Base-by-base conservation (phyloP, 2,113 vertebrate species). In the Psilopsiagon aurifrons region DNA sequence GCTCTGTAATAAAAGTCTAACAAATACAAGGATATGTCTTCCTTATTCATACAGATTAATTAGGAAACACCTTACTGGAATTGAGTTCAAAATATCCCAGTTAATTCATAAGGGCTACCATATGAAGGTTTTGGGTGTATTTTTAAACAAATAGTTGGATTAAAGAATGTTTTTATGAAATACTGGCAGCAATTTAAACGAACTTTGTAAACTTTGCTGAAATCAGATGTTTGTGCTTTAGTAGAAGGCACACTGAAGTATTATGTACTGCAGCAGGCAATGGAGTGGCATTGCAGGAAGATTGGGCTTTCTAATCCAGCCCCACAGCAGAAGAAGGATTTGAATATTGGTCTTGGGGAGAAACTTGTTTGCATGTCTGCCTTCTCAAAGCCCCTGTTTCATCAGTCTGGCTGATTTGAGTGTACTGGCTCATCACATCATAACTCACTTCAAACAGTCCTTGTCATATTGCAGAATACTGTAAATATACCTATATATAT, bases 221-320 rank as follows among this genome's bases (percentile, higher is more conserved):
- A 79, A 64, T 46, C 28, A 55, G n/a, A 13, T 74, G 5, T 14
- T 35, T 33, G 86, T 78, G 85, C 13, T n/a, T 63, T 37, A 60
- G 33, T 8, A 0, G 4, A 64, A 70, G 20, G 31, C 43, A 60
- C 17, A 43, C 0, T 0, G 7, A 69, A 62, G 11, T 54, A 11
- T 29, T 43, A 44, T 16, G 18, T 17, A 24, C 11, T 59, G 8
- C 19, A 51, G 43, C 55, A 18, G 14, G 31, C 35, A 83, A 76
- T 13, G 17, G 35, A 60, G 11, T 25, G n/a, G 13, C 15, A 17
- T 13, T 18, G 43, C 49, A 41, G 46, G 28, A 83, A 27, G 13
- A 5, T 27, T 16, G 13, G 37, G 9, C 24, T 90, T 94, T 73
- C 5, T 8, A 79, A 80, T 80, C 9, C 17, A 57, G 37, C 2